Conservation (phyloP, 2,888 invertebrate genomes). For the Acanthosepion pharaonis region DNA sequence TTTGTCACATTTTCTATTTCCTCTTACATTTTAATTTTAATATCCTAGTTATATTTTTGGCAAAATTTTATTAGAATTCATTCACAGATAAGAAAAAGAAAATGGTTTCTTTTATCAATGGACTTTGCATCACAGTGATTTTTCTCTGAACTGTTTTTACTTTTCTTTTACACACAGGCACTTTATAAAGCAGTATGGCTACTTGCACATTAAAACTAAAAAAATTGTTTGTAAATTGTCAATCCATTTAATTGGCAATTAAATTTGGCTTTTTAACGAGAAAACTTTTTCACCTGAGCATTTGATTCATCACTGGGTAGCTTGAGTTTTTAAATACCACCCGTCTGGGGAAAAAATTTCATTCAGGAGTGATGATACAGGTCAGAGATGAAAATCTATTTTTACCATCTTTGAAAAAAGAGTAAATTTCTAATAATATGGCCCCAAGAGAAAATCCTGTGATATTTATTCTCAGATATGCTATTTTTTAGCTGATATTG, state of each 20-base stretch:
- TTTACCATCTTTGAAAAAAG: too few species aligned
- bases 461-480: too few species aligned
- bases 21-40: neutral
- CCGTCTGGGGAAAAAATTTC: too few species aligned
- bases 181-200: neutral
- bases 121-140: neutral
- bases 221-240: neutral
- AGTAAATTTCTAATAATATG: too few species aligned
- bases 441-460: too few species aligned
- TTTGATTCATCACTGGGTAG: too few species aligned
- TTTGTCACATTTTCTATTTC: too few species aligned
- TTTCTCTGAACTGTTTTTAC: neutral
- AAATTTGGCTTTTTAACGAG: neutral
- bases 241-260: neutral
- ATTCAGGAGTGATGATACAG: too few species aligned
- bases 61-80: constrained; percentile 2
- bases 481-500: too few species aligned
- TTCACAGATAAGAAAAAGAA: neutral
- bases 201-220: neutral
- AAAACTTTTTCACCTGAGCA: too few species aligned
- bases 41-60: neutral
- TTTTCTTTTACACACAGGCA: neutral
- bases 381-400: too few species aligned
- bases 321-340: too few species aligned
- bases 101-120: neutral